Base-by-base conservation (phyloP, 1,140 invertebrate species). In the Bombus huntii region DNA sequence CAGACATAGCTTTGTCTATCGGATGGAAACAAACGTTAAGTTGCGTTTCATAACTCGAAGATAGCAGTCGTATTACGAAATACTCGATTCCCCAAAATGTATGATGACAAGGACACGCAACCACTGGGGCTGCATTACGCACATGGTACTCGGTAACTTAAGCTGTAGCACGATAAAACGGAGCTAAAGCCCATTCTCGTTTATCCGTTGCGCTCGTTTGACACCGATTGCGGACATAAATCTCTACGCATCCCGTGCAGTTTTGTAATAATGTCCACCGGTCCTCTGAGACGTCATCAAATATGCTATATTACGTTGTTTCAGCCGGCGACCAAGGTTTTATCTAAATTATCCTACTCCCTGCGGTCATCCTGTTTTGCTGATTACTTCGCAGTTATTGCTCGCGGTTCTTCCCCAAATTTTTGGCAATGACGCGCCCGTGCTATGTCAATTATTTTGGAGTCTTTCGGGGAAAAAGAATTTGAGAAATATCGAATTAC, bases 141-240 rank as follows among this genome's bases (percentile, higher is more conserved):
- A 84, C 87, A 83, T 87, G 86, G 72, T 88, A 89, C 15, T 73
- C 78, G 72, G 88, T 92, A 92, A 92, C 90, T 91, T 87, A 85
- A 88, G 87, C 91, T 87, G 89, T 75, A 25, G 74, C 88, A 84
- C 84, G 87, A 87, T 85, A 91, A 93, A 93, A 93, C 92, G 92
- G 90, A 92, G 85, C 90, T 87, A 80, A 88, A 91, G 87, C 87
- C 73, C 90, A 89, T 92, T 88, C 88, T 87, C 89, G 87, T 91
- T 91, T 89, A 90, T 90, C 87, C 87, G 90, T 80, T 47, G 83
- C 66, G 85, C 81, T 80, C 76, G 83, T 88, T 85, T 89, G 92
- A 92, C 91, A 93, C 82, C 91, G 88, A 87, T 87, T 81, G 86
- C 84, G 81, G 82, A 73, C 78, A 92, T 93, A 93, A 93, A 92